A percentile compares a stretch with the other conserved stretches of the same genome.
Conservation (phyloP, 53 echinoderm and acorn worm species). For the Holothuria scabra region DNA sequence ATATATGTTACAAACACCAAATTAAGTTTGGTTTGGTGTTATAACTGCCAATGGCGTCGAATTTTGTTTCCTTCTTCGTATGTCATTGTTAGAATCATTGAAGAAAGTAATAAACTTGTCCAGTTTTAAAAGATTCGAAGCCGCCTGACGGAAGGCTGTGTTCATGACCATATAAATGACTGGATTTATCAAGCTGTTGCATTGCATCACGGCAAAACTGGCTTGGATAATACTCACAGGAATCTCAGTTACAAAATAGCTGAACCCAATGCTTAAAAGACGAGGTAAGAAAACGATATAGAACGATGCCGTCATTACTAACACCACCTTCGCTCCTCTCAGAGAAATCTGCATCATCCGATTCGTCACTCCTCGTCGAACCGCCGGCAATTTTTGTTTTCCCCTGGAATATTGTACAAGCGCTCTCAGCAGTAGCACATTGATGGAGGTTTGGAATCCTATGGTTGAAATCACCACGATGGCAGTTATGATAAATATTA, state of each 20-base stretch:
- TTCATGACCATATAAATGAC: constrained; percentile 18
- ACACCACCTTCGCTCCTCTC: background rate
- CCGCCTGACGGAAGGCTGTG: background rate
- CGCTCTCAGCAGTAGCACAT: background rate
- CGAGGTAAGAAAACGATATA: constrained; percentile 15
- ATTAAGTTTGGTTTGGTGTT: too few relatives aligned
- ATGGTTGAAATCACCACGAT: background rate
- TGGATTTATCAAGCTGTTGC: constrained; percentile 22
- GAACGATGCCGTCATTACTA: constrained; percentile 22
- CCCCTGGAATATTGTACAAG: too few relatives aligned
- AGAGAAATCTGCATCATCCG: background rate
- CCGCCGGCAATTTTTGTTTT: too few relatives aligned
- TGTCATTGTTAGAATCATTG: too few relatives aligned
- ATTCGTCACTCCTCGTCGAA: too few relatives aligned
- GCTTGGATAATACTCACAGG: background rate
- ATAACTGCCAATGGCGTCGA: too few relatives aligned
- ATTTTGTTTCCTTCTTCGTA: too few relatives aligned
- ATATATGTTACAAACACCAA: too few relatives aligned
- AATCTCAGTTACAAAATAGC: background rate
- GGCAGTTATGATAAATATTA: constrained; percentile 13
- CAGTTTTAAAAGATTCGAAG: background rate
- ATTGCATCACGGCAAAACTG: constrained; percentile 15
- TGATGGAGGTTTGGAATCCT: background rate
- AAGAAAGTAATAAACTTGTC: too few relatives aligned
- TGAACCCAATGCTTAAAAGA: background rate